Conservation (phyloP, 2,113 vertebrate genomes). For the Caracal caracal region DNA sequence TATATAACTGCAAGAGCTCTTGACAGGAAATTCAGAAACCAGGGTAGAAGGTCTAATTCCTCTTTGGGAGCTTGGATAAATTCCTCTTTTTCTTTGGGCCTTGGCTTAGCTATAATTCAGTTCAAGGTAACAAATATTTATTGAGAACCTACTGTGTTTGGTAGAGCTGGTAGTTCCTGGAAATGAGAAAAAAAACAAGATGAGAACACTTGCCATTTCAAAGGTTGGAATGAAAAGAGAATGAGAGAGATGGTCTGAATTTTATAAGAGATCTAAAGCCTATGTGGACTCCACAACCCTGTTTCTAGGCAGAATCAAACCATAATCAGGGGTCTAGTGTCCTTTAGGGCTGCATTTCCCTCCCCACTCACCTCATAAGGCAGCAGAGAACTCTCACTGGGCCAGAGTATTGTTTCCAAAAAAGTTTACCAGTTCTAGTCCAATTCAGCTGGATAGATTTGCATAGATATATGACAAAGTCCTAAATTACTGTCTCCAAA, state of each 20-base stretch:
- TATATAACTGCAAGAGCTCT: not conserved
- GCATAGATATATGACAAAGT: constrained; percentile 18
- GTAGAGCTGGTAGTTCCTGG: not conserved
- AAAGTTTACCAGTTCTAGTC: not conserved
- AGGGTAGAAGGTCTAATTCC: not conserved
- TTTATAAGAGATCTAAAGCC: not conserved
- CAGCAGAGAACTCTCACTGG: constrained; percentile 26
- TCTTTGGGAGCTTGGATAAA: constrained; percentile 26
- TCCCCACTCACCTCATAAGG: not conserved
- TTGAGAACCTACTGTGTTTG: constrained; percentile 3
- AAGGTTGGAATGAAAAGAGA: constrained; percentile 43
- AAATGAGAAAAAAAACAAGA: not conserved
- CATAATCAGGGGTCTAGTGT: not conserved
- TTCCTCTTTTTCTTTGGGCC: not conserved
- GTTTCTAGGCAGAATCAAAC: constrained; percentile 13
- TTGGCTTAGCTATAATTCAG: constrained; percentile 43
- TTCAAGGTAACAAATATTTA: constrained; percentile 38
- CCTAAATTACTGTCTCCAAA: constrained; percentile 61
- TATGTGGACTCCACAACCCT: not conserved
- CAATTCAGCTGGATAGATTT: constrained; percentile 57
- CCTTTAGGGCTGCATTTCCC: not conserved
- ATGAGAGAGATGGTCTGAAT: constrained; percentile 43
- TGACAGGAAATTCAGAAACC: constrained; percentile 41
- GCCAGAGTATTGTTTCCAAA: constrained; percentile 26
- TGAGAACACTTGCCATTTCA: constrained; percentile 24